Evolutionary conservation across 2,797 vertebrate genomes (phyloP).

Genomic region (Meda fulgida): DNA sequence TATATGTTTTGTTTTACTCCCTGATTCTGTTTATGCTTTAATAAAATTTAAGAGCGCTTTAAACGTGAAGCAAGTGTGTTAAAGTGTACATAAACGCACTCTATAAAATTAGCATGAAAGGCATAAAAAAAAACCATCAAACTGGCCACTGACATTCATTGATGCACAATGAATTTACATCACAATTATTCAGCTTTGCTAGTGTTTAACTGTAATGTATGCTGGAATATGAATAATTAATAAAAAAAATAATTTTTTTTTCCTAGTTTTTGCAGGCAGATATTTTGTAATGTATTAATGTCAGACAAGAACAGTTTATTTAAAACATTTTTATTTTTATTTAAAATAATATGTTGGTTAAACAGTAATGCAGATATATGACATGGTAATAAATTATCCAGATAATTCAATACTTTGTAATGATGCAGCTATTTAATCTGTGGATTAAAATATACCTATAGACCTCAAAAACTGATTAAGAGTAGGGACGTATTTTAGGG

Average conservation of each 20-base stretch:
- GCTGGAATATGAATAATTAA: not conserved
- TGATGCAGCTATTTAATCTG: not conserved
- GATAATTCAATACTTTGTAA: not conserved
- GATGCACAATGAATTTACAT: not conserved
- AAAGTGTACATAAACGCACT: not conserved
- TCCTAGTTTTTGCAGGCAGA: not conserved
- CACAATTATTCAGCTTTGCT: not conserved
- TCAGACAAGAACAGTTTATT: not conserved
- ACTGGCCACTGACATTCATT: not conserved
- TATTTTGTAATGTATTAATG: not conserved
- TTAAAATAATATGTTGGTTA: slow-evolving; percentile 35
- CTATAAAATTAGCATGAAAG: not conserved
- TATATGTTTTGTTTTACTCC: slow-evolving; percentile 44
- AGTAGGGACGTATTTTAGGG: slow-evolving; percentile 8
- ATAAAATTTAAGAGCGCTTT: slow-evolving; percentile 58
- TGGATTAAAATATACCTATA: slow-evolving; percentile 22
- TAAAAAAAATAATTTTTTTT: not conserved
- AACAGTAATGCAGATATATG: slow-evolving; percentile 26
- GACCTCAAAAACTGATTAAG: not conserved
- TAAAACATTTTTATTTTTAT: slow-evolving; percentile 24
- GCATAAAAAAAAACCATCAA: not conserved
- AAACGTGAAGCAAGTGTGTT: not conserved
- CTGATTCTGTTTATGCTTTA: slow-evolving; percentile 52
- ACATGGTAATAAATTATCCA: slow-evolving; percentile 27
- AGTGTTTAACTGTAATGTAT: not conserved